phyloP scores from a whole-genome alignment of 2,113 vertebrate species.

The Trichomycterus rosablanca region DNA sequence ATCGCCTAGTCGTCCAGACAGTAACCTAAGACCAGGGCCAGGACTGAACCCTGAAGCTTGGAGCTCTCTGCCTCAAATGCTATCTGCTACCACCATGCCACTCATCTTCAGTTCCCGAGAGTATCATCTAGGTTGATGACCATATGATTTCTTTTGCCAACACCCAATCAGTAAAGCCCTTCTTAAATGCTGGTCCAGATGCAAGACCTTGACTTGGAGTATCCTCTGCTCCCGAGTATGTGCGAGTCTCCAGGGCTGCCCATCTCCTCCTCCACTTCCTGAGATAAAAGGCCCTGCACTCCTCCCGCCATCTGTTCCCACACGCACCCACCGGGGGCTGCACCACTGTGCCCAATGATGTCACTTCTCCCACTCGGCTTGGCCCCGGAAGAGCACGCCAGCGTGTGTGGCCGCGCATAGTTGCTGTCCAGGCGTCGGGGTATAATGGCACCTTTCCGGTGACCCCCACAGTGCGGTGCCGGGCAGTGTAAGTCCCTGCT shows the following conservation, averaged over 20 bases:
- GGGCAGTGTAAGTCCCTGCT: slow-evolving; percentile 54
- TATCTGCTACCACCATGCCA: too few species aligned
- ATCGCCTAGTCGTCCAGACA: too few species aligned
- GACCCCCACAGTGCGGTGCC: slow-evolving; percentile 46
- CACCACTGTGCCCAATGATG: slow-evolving; percentile 13
- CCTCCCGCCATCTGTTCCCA: slow-evolving; percentile 30
- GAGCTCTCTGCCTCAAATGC: too few species aligned
- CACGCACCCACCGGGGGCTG: slow-evolving; percentile 5
- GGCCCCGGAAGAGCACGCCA: not conserved
- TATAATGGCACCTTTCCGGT: slow-evolving; percentile 54
- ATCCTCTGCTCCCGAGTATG: not conserved
- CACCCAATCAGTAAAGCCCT: too few species aligned
- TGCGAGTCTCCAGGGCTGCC: not conserved
- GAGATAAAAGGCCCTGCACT: slow-evolving; percentile 17
- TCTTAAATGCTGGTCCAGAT: too few species aligned
- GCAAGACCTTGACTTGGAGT: too few species aligned
- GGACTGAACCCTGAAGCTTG: too few species aligned
- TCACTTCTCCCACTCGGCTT: slow-evolving; percentile 24
- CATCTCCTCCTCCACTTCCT: slow-evolving; percentile 2
- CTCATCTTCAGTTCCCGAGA: too few species aligned
- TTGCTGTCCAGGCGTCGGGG: not conserved
- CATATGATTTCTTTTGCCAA: too few species aligned
- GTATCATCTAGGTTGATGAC: too few species aligned
- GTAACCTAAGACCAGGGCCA: too few species aligned
- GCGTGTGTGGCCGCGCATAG: not conserved